A percentile compares a stretch with the other conserved stretches of the same genome.
Conservation (phyloP, 2,113 vertebrate genomes). For the Syngnathoides biaculeatus region DNA sequence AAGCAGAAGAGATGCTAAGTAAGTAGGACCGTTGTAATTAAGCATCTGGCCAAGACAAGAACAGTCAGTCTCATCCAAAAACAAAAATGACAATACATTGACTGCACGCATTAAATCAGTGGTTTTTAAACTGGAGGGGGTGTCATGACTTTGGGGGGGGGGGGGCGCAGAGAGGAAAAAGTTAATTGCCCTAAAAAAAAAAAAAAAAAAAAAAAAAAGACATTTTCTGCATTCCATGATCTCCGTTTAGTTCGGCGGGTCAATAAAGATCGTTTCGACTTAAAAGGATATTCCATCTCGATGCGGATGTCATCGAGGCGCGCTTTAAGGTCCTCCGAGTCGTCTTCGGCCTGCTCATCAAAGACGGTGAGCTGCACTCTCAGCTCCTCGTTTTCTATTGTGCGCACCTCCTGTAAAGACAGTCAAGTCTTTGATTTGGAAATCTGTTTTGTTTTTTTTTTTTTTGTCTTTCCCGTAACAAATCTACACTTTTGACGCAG, state of each 20-base stretch:
- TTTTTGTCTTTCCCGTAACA: too few relatives aligned
- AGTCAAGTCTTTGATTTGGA: constrained; percentile 6
- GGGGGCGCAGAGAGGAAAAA: too few relatives aligned
- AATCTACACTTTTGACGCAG: not conserved
- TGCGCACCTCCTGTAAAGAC: constrained; percentile 75
- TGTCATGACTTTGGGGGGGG: too few relatives aligned
- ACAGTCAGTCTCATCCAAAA: not conserved
- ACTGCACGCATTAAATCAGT: not conserved
- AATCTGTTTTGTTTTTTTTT: too few relatives aligned
- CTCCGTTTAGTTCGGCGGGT: constrained; percentile 4
- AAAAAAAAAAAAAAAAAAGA: not conserved
- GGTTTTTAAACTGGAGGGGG: too few relatives aligned
- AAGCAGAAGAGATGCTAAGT: not conserved
- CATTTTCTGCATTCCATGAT: not conserved
- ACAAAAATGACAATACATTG: not conserved
- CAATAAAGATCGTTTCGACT: constrained; percentile 34
- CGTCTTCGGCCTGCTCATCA: constrained; percentile 86
- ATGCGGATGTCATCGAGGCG: constrained; percentile 85
- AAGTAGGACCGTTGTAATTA: not conserved
- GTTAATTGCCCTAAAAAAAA: too few relatives aligned
- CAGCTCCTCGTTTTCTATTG: constrained; percentile 86
- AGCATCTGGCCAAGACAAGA: constrained; percentile 1
- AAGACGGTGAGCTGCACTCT: constrained; percentile 83
- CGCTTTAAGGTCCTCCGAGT: constrained; percentile 81
- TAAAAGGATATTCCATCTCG: constrained; percentile 95